A percentile compares a stretch with the other conserved stretches of the same genome.
phyloP scores from a whole-genome alignment of 2,797 vertebrate species.

The Nothura maculosa region DNA sequence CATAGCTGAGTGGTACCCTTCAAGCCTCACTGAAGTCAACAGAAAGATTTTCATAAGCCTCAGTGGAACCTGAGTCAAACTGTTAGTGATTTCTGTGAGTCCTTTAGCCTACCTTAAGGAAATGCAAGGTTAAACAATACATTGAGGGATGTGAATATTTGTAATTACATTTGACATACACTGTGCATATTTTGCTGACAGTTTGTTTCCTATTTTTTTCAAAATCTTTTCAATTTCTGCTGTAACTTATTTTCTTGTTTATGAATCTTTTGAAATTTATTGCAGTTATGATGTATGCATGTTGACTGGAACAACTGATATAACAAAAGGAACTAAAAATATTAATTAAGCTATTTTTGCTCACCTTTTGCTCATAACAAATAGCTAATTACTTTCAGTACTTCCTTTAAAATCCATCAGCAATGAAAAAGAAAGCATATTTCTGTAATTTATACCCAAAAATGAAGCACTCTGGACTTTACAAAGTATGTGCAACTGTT shows the following conservation, averaged over 20 bases:
- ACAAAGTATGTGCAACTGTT: conserved; percentile 10
- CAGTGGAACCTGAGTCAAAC: neutral
- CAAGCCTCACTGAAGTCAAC: neutral
- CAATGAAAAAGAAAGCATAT: neutral
- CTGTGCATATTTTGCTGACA: neutral
- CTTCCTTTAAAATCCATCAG: conserved; percentile 12
- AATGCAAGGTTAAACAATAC: neutral
- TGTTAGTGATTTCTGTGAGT: neutral
- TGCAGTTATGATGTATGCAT: conserved; percentile 36
- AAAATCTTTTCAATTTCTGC: conserved; percentile 12
- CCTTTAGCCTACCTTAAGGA: conserved; percentile 5
- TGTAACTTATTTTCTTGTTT: conserved; percentile 46
- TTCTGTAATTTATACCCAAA: neutral
- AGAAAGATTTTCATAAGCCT: neutral
- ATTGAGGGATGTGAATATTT: conserved; percentile 28
- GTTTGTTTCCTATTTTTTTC: conserved; percentile 4
- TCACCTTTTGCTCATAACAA: conserved; percentile 45
- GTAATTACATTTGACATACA: conserved; percentile 19
- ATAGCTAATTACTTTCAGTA: conserved; percentile 21
- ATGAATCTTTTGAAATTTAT: conserved; percentile 38
- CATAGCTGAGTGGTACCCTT: neutral
- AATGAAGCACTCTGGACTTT: neutral
- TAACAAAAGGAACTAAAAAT: conserved; percentile 42
- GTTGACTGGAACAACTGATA: conserved; percentile 32
- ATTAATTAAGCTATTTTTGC: conserved; percentile 37